Base-by-base conservation (phyloP, 2,888 invertebrate genomes). In the Patella depressa region DNA sequence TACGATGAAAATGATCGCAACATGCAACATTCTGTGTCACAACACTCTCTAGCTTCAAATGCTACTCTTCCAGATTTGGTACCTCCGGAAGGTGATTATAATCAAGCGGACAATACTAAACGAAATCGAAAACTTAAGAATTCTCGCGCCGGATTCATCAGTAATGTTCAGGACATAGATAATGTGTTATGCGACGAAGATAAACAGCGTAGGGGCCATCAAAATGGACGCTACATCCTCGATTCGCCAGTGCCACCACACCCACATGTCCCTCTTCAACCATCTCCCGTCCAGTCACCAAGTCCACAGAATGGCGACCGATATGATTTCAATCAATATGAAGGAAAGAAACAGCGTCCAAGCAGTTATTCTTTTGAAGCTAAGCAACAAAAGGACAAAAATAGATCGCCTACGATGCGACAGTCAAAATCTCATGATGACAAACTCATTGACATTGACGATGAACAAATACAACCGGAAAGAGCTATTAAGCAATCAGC, bases 1-100 rank as follows among this genome's bases (percentile, higher is more conserved):
- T 81, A 57, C 74, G 45, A 45, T 80, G 78, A 78, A 78, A 76
- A 74, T 55, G 72, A 71, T 34, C 81, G 80, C 54, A 76, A 77
- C 17, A 76, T 82, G 73, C 76, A 82, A 24, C 81, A 80, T 29
- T 83, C 83, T 15, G 77, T 73, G 34, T 84, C 84, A 14, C 81
- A 81, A 45, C 83, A 84, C 69, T 83, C 83, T 14, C 79, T 83
- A 71, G 80, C 78, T 12, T 81, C 84, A 24, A 81, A 78, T 71
- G 81, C 82, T 57, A 83, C 85, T 11, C 80, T 87, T 74, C 88
- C 88, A 11, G 87, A 87, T 76, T 79, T 86, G 14, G 84, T 86
- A 45, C 85, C 85, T 1, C 79, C 71, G 82, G 83, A 76, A 57
- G 53, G 19, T n/a, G 29, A 72, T 65, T 65, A 65, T 24, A 65